Evolutionary conservation across 2,888 invertebrate species (phyloP), one percentile per base, ranked within the genome.

Genomic region (Timema podura): DNA sequence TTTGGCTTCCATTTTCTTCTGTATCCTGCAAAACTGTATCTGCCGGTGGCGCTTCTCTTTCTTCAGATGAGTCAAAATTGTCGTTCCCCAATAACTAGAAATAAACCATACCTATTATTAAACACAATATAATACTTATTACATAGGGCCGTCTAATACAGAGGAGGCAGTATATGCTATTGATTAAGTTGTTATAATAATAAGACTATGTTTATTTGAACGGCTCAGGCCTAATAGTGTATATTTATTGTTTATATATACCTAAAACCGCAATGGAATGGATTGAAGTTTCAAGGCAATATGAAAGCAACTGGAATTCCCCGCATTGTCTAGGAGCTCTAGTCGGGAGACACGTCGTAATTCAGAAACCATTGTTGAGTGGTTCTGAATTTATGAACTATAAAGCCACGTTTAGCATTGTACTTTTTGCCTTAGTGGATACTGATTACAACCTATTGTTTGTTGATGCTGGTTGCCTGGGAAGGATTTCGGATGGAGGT

Each of bases 241-340:
- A 2, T n/a, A n/a, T n/a, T n/a, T n/a, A 51, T n/a, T 51, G n/a
- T 51, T 51, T 51, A 51, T 3, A 51, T 2, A 51, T 51, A 11
- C 51, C 51, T 51, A 51, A 51, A 51, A 51, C 51, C 11, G n/a
- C n/a, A n/a, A n/a, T n/a, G 3, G 51, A 51, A 51, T 51, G 51
- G 51, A 51, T 2, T 51, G 51, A 51, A 51, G n/a, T 51, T 51
- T 51, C 51, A 51, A 51, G 51, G 51, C 51, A 51, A 51, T 51
- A n/a, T 51, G 51, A 51, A 51, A 51, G 30, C 1, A 30, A 30
- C 30, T 30, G 30, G 30, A 30, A 30, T 30, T 30, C 3, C 30
- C 30, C 30, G 30, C 30, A 30, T 2, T 30, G 30, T 30, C 30
- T 30, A 30, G 30, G 30, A 30, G 30, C 30, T 3, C 30, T 30